Evolutionary conservation across 1,140 invertebrate genomes (phyloP), one percentile per base, ranked within the genome.

Genomic region (Homalodisca vitripennis): DNA sequence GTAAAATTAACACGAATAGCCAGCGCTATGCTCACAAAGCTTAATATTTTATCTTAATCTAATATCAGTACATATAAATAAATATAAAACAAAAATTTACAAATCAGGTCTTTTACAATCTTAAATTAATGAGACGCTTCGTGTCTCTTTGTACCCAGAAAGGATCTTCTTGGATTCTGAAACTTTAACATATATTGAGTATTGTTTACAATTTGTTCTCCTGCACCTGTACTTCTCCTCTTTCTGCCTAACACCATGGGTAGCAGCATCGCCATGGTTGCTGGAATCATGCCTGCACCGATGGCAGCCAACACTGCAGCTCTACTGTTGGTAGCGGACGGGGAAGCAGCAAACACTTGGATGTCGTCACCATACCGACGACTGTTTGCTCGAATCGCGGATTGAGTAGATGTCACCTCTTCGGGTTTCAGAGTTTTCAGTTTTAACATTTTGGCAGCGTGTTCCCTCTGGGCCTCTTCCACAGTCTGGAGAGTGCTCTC

Each of bases 181-280:
- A n/a, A n/a, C n/a, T n/a, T n/a, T n/a, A n/a, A n/a, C n/a, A n/a
- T n/a, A n/a, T n/a, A n/a, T n/a, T n/a, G n/a, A n/a, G n/a, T n/a
- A n/a, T n/a, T n/a, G n/a, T n/a, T n/a, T n/a, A n/a, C n/a, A n/a
- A n/a, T n/a, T n/a, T n/a, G n/a, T n/a, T n/a, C n/a, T n/a, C n/a
- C n/a, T n/a, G n/a, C n/a, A n/a, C n/a, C n/a, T n/a, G n/a, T n/a
- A n/a, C n/a, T n/a, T n/a, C 82, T 77, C 71, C 81, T 84, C 74
- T 83, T 82, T 70, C 85, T 79, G 1, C 85, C 87, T 47, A 91
- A 79, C 76, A 90, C 87, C 83, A 91, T 88, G 0, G 90, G 90
- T 31, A 91, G 85, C 71, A 91, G 83, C 86, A 91, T 88, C 1
- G 89, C 89, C 86, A 92, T 88, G 0, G 89, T 90, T 0, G 89